Evolutionary conservation across 2,888 invertebrate genomes (phyloP), one percentile per base, ranked within the genome.

Genomic region (Apamea crenata): DNA sequence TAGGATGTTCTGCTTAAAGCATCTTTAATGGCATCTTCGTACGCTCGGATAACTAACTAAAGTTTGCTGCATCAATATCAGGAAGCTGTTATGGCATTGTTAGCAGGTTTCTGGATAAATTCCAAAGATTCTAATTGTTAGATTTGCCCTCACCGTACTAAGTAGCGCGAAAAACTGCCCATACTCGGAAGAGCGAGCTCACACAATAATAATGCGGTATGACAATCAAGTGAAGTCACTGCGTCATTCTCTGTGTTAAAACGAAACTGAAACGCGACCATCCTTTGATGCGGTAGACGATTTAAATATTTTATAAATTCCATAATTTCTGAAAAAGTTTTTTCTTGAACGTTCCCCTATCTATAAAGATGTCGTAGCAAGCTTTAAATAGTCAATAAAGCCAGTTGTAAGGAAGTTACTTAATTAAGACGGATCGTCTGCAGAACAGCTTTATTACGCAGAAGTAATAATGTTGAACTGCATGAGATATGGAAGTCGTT

Each of bases 381-480:
- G 67, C 40, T 68, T 72, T 36, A 79, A 65, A 76, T 74, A 66
- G 71, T 44, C 85, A 84, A 87, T 85, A 85, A 87, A 72, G 47
- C 16, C 63, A 76, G 73, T 40, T 70, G 65, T 78, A 77, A 77
- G 70, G 73, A 77, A 85, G 61, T 80, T 69, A 63, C 74, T 47
- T 85, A 79, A 84, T 71, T 63, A 67, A 72, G 84, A 78, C 32
- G 71, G 59, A 71, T 87, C 21, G 59, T 47, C 69, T 36, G 63
- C 44, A 74, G 68, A 72, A 44, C 47, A 59, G 69, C 72, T 87
- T 87, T 81, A 87, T 81, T 81, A 47, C 74, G 67, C 61, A 73
- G 63, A 87, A 75, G 85, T 77, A 85, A 84, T 85, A 72, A 87
- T 29, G 78, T 59, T 50, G 69, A 66, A 75, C 76, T 80, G 53